Conservation (phyloP, 2,797 vertebrate genomes). For the Muraenolepis orangiensis region DNA sequence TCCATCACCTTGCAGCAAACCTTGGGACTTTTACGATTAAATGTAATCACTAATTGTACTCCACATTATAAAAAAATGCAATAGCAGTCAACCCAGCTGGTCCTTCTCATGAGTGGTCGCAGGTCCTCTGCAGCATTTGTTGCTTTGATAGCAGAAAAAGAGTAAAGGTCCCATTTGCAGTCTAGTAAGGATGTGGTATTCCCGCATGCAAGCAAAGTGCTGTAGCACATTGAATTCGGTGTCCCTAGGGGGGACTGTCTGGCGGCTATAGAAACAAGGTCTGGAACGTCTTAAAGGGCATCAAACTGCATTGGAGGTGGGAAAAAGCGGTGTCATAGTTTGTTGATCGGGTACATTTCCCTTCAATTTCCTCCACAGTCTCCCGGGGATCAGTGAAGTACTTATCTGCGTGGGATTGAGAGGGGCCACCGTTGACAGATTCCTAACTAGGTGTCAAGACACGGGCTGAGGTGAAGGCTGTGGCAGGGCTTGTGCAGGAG, state of each 20-base stretch:
- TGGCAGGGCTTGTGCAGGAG: background rate
- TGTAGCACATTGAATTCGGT: background rate
- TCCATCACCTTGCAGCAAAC: background rate
- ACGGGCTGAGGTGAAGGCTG: background rate
- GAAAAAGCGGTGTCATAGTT: background rate
- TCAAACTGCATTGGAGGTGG: conserved; percentile 21
- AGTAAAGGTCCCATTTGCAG: background rate
- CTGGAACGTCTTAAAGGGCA: conserved; percentile 14
- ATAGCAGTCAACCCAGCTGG: background rate
- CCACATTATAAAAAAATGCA: background rate
- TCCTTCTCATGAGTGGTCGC: background rate
- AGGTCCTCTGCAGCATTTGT: background rate
- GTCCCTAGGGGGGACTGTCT: background rate
- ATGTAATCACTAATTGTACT: background rate
- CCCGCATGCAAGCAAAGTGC: background rate
- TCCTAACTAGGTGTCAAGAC: background rate
- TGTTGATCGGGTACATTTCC: background rate
- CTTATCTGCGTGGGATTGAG: background rate
- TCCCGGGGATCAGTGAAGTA: background rate
- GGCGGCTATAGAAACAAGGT: background rate
- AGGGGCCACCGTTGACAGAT: background rate
- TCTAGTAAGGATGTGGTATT: background rate
- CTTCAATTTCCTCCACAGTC: conserved; percentile 8
- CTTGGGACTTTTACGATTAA: background rate
- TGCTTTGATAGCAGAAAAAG: background rate